These are phyloP conservation scores for Sceloporus undulatus DNA, from an alignment of 2,113 vertebrate genomes.

Conservation along the genomic window DNA sequence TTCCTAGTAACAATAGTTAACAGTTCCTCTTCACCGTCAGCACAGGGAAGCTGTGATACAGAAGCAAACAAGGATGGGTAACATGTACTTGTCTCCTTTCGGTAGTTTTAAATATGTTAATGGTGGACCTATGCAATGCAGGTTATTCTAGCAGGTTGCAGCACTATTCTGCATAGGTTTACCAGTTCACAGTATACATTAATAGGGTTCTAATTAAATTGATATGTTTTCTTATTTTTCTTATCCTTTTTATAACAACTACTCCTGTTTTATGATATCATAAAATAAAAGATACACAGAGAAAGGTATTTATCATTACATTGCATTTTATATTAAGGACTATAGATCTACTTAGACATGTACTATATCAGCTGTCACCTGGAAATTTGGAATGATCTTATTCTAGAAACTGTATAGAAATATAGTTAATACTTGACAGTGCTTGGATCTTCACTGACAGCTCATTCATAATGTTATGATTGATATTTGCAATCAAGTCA, in stretches of 20 bases:
- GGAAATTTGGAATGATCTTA: slow-evolving; percentile 63
- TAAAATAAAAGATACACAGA: slow-evolving; percentile 39
- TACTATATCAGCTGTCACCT: slow-evolving; percentile 46
- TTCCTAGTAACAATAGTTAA: no score
- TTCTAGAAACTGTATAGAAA: slow-evolving; percentile 63
- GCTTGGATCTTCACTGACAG: slow-evolving; percentile 50
- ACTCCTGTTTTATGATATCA: slow-evolving; percentile 43
- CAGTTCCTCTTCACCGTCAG: no score
- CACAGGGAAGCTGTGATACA: no score
- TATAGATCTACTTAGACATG: slow-evolving; percentile 66
- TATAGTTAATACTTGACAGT: slow-evolving; percentile 49
- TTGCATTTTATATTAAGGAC: slow-evolving; percentile 55
- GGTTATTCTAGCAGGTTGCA: no score
- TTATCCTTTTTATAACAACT: not conserved
- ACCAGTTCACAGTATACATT: no score
- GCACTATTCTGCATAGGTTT: no score
- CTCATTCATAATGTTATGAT: slow-evolving; percentile 40
- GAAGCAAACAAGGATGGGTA: no score
- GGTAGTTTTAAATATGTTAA: no score
- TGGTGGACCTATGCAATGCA: no score
- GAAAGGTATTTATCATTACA: slow-evolving; percentile 53
- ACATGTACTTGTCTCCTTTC: no score
- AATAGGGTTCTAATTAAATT: not conserved
- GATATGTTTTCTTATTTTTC: not conserved
- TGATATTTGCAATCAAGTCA: no score